A percentile compares a stretch with the other conserved stretches of the same genome.
Conservation (phyloP, 2,113 vertebrate genomes). For the Nematolebias whitei region DNA sequence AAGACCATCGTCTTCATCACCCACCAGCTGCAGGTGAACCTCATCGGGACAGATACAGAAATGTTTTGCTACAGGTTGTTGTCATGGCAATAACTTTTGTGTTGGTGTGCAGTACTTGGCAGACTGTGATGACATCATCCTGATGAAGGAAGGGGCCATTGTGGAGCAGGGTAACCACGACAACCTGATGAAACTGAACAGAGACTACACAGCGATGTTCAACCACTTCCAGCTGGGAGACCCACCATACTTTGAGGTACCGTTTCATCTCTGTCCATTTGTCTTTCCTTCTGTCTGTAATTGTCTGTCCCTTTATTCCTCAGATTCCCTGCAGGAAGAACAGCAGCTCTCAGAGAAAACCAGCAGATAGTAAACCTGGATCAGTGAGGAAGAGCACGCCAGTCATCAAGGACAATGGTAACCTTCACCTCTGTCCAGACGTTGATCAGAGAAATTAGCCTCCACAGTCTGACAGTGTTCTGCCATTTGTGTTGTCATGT, state of each 20-base stretch:
- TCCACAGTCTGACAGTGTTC: background rate
- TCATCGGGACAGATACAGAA: slow-evolving; percentile 43
- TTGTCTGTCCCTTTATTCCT: slow-evolving; percentile 39
- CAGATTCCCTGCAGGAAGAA: slow-evolving; percentile 86
- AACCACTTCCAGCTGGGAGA: slow-evolving; percentile 92
- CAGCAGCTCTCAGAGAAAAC: slow-evolving; percentile 87
- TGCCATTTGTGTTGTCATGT: too few relatives aligned
- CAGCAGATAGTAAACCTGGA: slow-evolving; percentile 85
- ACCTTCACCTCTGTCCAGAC: background rate
- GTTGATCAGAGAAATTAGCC: too few relatives aligned
- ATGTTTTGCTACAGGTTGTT: slow-evolving; percentile 4
- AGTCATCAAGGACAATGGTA: slow-evolving; percentile 86
- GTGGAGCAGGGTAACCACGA: slow-evolving; percentile 90
- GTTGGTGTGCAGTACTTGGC: slow-evolving; percentile 84
- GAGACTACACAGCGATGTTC: slow-evolving; percentile 92
- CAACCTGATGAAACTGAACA: slow-evolving; percentile 88
- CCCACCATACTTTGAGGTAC: slow-evolving; percentile 87
- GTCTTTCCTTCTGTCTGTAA: background rate
- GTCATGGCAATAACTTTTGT: background rate
- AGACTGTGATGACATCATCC: slow-evolving; percentile 92
- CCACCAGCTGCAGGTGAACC: slow-evolving; percentile 90
- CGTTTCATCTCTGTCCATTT: background rate
- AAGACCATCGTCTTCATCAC: slow-evolving; percentile 92
- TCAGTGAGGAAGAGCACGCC: slow-evolving; percentile 90
- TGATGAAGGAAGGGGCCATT: slow-evolving; percentile 92